A percentile compares a stretch with the other conserved stretches of the same genome.
Conservation (phyloP, 2,888 invertebrate genomes). For the Sarcophaga subvicina region DNA sequence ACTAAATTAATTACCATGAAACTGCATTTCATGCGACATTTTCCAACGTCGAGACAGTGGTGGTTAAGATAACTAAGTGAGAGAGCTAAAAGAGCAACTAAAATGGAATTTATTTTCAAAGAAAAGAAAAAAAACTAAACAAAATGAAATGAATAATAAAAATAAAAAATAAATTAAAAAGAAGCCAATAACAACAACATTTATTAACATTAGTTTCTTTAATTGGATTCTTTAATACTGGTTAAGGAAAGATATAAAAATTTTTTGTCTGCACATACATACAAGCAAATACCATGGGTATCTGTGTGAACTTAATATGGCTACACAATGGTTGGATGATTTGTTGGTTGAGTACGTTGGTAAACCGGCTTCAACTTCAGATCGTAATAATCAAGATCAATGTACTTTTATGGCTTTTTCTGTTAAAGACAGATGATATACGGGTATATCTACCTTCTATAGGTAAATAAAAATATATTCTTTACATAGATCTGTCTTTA, state of each 20-base stretch:
- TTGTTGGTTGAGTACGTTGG: conserved; percentile 43
- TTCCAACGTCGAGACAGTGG: conserved; percentile 19
- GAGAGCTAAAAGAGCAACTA: background rate
- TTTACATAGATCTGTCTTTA: conserved; percentile 17
- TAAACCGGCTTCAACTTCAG: conserved; percentile 59
- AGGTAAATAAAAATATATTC: conserved; percentile 2
- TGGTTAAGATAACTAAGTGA: conserved; percentile 14
- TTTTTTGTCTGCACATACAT: conserved; percentile 18
- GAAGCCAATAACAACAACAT: conserved; percentile 16
- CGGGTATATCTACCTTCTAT: too few relatives aligned
- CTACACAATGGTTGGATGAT: conserved; percentile 37
- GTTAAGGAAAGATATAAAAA: conserved; percentile 26
- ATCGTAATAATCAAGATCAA: conserved; percentile 64
- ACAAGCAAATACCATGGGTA: background rate
- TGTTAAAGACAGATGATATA: conserved; percentile 11
- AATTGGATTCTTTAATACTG: conserved; percentile 58
- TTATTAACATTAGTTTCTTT: conserved; percentile 44
- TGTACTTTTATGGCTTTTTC: conserved; percentile 65
- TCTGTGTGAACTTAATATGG: conserved; percentile 33
- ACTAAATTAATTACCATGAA: conserved; percentile 66
- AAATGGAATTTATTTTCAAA: background rate
- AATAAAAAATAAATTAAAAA: background rate
- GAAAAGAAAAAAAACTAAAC: background rate
- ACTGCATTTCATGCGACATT: conserved; percentile 45
- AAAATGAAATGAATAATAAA: background rate